Percentiles rank a stretch among this genome's conserved stretches.
Evolutionary conservation across 2,888 invertebrate genomes (phyloP).

Genomic region (Xanthia togata): DNA sequence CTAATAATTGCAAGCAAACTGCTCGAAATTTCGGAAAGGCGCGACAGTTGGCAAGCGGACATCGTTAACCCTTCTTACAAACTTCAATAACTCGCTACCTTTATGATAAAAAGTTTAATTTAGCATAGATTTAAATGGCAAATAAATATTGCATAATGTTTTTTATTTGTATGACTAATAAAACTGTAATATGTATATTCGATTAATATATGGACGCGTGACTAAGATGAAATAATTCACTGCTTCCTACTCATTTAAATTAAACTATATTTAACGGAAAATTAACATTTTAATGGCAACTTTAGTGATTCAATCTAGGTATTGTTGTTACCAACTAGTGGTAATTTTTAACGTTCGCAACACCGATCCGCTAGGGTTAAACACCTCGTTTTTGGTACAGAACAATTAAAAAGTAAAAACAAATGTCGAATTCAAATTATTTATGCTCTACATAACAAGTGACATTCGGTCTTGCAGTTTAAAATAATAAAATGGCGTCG

Average conservation of each 20-base stretch:
- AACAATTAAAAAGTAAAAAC: slow-evolving; percentile 38
- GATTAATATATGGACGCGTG: slow-evolving; percentile 9
- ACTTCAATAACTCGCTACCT: slow-evolving; percentile 33
- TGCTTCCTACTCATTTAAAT: slow-evolving; percentile 15
- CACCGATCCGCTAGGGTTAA: slow-evolving; percentile 43
- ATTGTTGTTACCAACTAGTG: slow-evolving; percentile 37
- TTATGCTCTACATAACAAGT: slow-evolving; percentile 73
- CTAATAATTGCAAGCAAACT: slow-evolving; percentile 59
- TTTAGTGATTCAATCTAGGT: slow-evolving; percentile 36
- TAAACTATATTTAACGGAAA: slow-evolving; percentile 35
- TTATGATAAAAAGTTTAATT: slow-evolving; percentile 25
- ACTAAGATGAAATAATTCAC: slow-evolving; percentile 17
- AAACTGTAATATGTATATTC: neutral
- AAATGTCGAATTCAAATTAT: slow-evolving; percentile 64
- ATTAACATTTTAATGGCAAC: slow-evolving; percentile 50
- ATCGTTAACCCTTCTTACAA: slow-evolving; percentile 50
- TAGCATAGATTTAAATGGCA: slow-evolving; percentile 10
- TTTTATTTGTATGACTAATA: slow-evolving; percentile 13
- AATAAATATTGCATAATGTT: slow-evolving; percentile 26
- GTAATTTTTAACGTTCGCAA: slow-evolving; percentile 27
- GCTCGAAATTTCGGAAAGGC: slow-evolving; percentile 46
- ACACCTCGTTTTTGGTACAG: slow-evolving; percentile 50
- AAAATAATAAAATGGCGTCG: slow-evolving; percentile 70
- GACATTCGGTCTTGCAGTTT: slow-evolving; percentile 68
- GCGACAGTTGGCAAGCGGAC: slow-evolving; percentile 62